phyloP scores from a whole-genome alignment of 2,888 invertebrate species.

The Archips xylosteana region DNA sequence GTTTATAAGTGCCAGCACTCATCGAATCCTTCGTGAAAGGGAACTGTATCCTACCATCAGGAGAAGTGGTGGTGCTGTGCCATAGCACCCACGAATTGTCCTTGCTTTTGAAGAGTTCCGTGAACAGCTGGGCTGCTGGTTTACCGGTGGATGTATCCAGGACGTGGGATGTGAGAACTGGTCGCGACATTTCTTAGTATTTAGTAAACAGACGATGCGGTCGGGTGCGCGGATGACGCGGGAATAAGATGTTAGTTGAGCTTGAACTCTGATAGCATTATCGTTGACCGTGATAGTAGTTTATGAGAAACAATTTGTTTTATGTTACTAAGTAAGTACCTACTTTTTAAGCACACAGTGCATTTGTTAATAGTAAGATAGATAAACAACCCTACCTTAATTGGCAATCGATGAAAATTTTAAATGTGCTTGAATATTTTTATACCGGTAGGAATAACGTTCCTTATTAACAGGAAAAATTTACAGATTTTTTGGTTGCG shows the following conservation, averaged over 20 bases:
- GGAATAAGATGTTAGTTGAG: not conserved
- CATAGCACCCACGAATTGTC: conserved; percentile 89
- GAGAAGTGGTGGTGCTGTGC: conserved; percentile 87
- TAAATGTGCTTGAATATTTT: too few relatives aligned
- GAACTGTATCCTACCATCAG: conserved; percentile 88
- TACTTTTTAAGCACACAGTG: not conserved
- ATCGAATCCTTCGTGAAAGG: conserved; percentile 87
- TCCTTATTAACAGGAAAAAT: too few relatives aligned
- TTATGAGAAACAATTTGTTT: not conserved
- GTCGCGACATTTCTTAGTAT: conserved; percentile 67
- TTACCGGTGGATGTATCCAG: conserved; percentile 89
- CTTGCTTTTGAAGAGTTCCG: conserved; percentile 88
- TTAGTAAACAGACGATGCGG: not conserved
- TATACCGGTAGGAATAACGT: too few relatives aligned
- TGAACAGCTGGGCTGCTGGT: conserved; percentile 88
- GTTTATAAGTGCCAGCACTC: conserved; percentile 89
- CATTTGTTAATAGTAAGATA: too few relatives aligned
- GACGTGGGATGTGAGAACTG: conserved; percentile 90
- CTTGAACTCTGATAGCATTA: conserved; percentile 13
- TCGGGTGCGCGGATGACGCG: not conserved
- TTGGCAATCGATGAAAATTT: too few relatives aligned
- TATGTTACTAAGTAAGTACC: not conserved
- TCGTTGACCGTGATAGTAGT: conserved; percentile 6
- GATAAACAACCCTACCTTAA: too few relatives aligned
- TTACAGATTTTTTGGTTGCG: too few relatives aligned